phyloP scores from a whole-genome alignment of 2,113 vertebrate species.

The Cricetomys ansorgei region DNA sequence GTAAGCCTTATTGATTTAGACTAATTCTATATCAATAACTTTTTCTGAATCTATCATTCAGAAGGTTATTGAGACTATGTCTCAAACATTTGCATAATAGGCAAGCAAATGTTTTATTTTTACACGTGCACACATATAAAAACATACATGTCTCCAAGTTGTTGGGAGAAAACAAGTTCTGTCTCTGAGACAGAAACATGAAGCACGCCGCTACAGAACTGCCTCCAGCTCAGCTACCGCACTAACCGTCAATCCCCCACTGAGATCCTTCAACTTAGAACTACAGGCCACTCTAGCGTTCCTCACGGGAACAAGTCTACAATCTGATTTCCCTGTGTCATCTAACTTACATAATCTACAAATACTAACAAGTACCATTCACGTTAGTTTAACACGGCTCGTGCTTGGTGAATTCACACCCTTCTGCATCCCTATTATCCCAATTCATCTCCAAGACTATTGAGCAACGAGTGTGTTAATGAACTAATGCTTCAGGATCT shows the following conservation, averaged over 20 bases:
- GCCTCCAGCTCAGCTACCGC: neutral
- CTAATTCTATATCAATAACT: neutral
- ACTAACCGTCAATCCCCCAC: neutral
- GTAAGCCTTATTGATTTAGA: neutral
- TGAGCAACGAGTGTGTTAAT: neutral
- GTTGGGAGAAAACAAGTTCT: neutral
- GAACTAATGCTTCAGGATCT: neutral
- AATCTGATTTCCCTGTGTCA: neutral
- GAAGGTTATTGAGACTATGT: neutral
- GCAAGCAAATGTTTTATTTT: neutral
- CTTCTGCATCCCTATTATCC: neutral
- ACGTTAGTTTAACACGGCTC: neutral
- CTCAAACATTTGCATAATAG: neutral
- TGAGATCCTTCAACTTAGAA: neutral
- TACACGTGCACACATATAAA: neutral
- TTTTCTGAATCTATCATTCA: neutral
- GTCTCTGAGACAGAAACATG: neutral
- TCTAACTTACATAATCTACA: neutral
- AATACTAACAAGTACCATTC: neutral
- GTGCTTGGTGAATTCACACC: too few species aligned
- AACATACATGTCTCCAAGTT: neutral
- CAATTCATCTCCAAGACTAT: neutral
- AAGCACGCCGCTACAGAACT: neutral
- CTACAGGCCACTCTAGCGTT: neutral
- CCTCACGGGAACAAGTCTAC: neutral